phyloP scores from a whole-genome alignment of 2,888 invertebrate species.

The Euproctis similis region DNA sequence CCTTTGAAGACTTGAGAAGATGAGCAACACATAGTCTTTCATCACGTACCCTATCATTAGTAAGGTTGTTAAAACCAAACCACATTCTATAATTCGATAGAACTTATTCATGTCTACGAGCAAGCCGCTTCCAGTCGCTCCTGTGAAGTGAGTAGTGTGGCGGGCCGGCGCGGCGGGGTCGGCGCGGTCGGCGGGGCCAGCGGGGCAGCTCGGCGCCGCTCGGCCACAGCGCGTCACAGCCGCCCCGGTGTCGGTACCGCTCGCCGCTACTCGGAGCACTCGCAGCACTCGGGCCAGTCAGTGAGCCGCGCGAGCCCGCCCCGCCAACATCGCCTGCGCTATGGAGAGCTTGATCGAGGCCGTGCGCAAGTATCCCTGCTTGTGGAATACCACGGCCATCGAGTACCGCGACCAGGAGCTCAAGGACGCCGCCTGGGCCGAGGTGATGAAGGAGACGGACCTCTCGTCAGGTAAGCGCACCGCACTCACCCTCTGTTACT shows the following conservation, averaged over 20 bases:
- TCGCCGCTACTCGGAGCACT: slow-evolving; percentile 5
- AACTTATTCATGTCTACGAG: no score
- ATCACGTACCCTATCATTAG: no score
- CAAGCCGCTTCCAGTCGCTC: no score
- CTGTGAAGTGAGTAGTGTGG: no score
- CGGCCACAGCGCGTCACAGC: slow-evolving; percentile 6
- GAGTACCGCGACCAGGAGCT: slow-evolving; percentile 71
- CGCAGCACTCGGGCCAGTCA: slow-evolving; percentile 10
- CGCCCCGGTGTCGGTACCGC: slow-evolving; percentile 4
- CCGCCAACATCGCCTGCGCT: slow-evolving; percentile 21
- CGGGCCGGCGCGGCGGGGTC: not conserved
- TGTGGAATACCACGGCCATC: slow-evolving; percentile 66
- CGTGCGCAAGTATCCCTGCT: slow-evolving; percentile 65
- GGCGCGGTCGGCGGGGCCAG: slow-evolving; percentile 1
- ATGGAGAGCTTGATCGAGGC: slow-evolving; percentile 67
- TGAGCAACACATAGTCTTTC: no score
- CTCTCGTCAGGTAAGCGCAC: slow-evolving; percentile 61
- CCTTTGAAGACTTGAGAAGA: no score
- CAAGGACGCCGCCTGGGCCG: slow-evolving; percentile 67
- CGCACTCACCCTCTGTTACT: no score
- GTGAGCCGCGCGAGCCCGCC: slow-evolving; percentile 13
- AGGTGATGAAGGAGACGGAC: slow-evolving; percentile 66
- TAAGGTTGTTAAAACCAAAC: no score
- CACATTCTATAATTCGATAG: no score
- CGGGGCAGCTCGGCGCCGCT: slow-evolving; percentile 4